Conservation (phyloP, 2,113 vertebrate genomes). For the Hipposideros armiger region DNA sequence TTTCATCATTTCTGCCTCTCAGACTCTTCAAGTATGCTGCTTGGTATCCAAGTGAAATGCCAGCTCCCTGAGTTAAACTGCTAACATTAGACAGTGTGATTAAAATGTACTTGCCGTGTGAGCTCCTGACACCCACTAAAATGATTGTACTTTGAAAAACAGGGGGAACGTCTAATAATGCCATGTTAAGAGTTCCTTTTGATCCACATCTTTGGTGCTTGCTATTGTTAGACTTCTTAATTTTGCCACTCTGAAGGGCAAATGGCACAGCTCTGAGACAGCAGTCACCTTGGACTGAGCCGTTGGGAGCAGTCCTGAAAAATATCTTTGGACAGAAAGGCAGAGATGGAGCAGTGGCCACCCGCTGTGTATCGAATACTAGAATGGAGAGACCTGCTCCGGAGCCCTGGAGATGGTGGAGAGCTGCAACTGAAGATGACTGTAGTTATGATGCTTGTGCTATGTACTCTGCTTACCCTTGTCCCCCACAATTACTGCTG, state of each 20-base stretch:
- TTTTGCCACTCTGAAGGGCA: constrained; percentile 81
- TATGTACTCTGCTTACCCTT: constrained; percentile 90
- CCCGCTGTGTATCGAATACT: constrained; percentile 90
- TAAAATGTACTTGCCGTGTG: constrained; percentile 89
- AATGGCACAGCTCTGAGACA: constrained; percentile 92
- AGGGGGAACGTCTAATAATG: constrained; percentile 86
- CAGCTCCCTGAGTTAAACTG: constrained; percentile 90
- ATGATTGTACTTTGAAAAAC: constrained; percentile 89
- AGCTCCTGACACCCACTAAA: constrained; percentile 89
- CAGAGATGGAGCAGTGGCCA: constrained; percentile 88
- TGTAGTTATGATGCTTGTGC: constrained; percentile 93
- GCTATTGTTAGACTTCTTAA: neutral
- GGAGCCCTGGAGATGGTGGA: constrained; percentile 83
- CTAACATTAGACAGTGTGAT: constrained; percentile 93
- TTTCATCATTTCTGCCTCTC: constrained; percentile 91
- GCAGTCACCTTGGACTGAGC: constrained; percentile 92
- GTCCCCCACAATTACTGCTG: constrained; percentile 92
- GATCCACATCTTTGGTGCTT: neutral
- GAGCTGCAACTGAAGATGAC: constrained; percentile 92
- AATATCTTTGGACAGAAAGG: constrained; percentile 71
- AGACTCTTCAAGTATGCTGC: constrained; percentile 90
- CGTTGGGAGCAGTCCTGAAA: constrained; percentile 73
- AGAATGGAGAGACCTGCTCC: constrained; percentile 92
- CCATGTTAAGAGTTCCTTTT: neutral
- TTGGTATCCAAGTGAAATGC: constrained; percentile 92